Evolutionary conservation across 2,113 vertebrate genomes (phyloP).

Genomic region (Myotis brandtii): DNA sequence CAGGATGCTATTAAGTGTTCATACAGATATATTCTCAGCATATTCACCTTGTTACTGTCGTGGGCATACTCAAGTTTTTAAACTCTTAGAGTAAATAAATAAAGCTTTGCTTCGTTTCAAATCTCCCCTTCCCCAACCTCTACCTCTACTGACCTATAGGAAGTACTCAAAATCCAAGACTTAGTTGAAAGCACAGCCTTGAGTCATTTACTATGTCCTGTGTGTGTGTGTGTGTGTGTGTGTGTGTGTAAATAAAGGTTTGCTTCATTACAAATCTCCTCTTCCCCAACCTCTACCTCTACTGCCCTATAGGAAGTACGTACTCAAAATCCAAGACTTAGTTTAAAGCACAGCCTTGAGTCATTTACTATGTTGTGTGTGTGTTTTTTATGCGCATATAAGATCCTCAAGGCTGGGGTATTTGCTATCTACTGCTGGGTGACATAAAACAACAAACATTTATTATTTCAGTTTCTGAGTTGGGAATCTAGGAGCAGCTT

Average conservation of each 20-base stretch:
- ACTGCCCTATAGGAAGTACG: neutral
- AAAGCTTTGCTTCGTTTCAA: neutral
- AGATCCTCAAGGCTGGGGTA: neutral
- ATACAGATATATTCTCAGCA: neutral
- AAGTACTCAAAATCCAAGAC: neutral
- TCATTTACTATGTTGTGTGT: neutral
- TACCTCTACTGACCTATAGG: neutral
- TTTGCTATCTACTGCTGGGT: constrained; percentile 3
- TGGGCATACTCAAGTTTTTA: neutral
- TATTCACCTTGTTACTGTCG: neutral
- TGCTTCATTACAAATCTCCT: neutral
- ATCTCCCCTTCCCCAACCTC: neutral
- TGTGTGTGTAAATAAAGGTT: neutral
- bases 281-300: neutral
- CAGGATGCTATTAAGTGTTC: neutral
- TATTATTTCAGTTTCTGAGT: neutral
- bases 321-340: neutral
- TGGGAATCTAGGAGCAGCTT: neutral
- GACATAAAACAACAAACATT: neutral
- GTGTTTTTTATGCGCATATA: neutral
- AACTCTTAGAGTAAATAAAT: neutral
- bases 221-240: neutral
- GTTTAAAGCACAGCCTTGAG: neutral
- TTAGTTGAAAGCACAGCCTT: neutral
- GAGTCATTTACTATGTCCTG: neutral